Base-by-base conservation (phyloP, 1,140 invertebrate species). In the Hylyphantes graminicola region DNA sequence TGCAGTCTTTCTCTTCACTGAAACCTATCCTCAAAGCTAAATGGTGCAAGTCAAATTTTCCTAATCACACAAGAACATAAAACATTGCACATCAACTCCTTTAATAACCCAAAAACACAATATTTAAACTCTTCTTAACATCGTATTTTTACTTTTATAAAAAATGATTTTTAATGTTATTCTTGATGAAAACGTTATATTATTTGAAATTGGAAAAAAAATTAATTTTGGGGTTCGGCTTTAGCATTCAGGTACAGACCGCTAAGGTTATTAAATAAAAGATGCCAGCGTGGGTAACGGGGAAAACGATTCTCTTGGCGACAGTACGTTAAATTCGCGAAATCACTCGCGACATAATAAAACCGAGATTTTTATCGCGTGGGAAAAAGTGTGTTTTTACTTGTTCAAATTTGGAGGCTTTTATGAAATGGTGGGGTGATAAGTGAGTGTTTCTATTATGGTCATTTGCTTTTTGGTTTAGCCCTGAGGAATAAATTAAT, bases 361-460 rank as follows among this genome's bases (percentile, higher is more conserved):
- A 81, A 81, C 78, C 51, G 78, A 81, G 78, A 81, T 81, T 81
- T 68, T 76, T 76, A 76, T 76, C 48, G 54, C 21, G 17, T 19
- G n/a, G 21, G 8, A 2, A 73, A 79, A 81, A 81, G 57, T 21
- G 55, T 59, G 77, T 79, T 65, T 79, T 79, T 68, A 79, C 70
- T 79, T 64, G 77, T 68, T 11, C 54, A 64, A 68, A 68, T 79
- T 79, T 57, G n/a, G n/a, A 13, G 65, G 19, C 59, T 65, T 79
- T 79, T 21, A 21, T 70, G n/a, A 61, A 81, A 72, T 72, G 57
- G 57, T 21, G 15, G 8, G 0, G n/a, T 48, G 21, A 72, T 72
- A 81, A 81, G 72, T 81, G 55, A n/a, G 55, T 70, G 78, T n/a
- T n/a, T 81, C 78, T 81, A 59, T 72, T 61, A 81, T 54, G 77